Evolutionary conservation across 2,797 vertebrate genomes (phyloP), one percentile per base, ranked within the genome.

Genomic region (Sitta carolinensis): DNA sequence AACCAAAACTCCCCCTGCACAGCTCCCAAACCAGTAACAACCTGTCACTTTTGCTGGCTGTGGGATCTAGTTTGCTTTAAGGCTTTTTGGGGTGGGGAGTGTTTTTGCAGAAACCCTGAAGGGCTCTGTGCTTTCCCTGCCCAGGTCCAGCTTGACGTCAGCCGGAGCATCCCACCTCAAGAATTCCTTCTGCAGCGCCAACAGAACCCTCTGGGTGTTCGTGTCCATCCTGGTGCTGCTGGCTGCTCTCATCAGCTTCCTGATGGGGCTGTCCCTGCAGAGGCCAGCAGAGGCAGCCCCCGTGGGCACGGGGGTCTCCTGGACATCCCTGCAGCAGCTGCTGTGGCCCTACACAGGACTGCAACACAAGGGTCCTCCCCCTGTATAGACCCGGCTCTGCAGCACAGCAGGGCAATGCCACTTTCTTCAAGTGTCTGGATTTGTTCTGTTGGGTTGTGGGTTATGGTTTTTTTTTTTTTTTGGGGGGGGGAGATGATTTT

Each of bases 321-420:
- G 99, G 99, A 98, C 97, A 69, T 98, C 98, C 40, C 98, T 99
- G 67, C 99, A 99, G 97, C 98, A 99, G 93, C 97, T 99, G 84
- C 93, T 99, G 90, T 99, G 99, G 99, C 99, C 99, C 29, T 98
- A 99, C 73, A 96, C 98, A 4, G 97, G 98, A 90, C 98, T 99
- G 25, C 98, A 94, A 50, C 98, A 99, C 97, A 97, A 99, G 0
- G 98, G 98, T 10, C 99, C 99, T 29, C 99, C 99, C 0, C 99
- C 99, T 0, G 97, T 99, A 81, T 99, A 98, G 97, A 48, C 42
- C 7, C 16, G 42, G 30, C 30, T 47, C 36, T 18, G 52, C 54
- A 10, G 40, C 40, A 40, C 40, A 40, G 40, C 40, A 13, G 30
- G 43, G 63, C 59, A 52, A 58, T 82, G 59, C 29, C 26, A 19